Evolutionary conservation across 1,140 invertebrate genomes (phyloP).

Genomic region (Pissodes strobi): DNA sequence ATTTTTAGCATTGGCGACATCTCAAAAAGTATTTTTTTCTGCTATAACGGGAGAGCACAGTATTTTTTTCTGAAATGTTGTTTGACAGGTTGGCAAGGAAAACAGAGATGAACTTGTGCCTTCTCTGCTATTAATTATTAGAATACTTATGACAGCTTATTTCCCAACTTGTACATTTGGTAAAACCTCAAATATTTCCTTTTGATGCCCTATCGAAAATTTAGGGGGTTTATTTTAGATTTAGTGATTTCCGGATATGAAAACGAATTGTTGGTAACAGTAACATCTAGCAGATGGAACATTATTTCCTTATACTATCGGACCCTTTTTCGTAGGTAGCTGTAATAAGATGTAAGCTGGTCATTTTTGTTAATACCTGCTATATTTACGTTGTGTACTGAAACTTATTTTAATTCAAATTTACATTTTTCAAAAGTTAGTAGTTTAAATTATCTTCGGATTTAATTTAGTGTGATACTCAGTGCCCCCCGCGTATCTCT

Average conservation of each 20-base stretch:
- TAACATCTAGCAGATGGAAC: background rate
- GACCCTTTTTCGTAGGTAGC: background rate
- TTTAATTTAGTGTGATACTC: constrained; percentile 24
- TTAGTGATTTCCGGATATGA: constrained; percentile 14
- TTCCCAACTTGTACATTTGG: background rate
- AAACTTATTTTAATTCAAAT: constrained; percentile 12
- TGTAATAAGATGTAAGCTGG: too few relatives aligned
- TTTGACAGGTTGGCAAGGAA: background rate
- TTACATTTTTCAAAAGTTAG: constrained; percentile 1
- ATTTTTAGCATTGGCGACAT: background rate
- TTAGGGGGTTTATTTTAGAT: background rate
- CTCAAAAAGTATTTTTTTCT: background rate
- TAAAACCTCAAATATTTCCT: background rate
- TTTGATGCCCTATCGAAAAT: background rate
- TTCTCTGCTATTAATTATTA: background rate
- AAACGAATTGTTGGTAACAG: constrained; percentile 7
- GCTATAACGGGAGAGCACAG: background rate
- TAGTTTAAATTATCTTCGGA: constrained; percentile 2
- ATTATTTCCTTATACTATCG: constrained; percentile 4
- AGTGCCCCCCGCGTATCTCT: constrained; percentile 23
- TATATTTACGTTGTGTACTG: constrained; percentile 3
- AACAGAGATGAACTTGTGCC: background rate
- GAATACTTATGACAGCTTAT: background rate
- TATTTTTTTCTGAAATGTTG: background rate
- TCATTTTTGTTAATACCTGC: too few relatives aligned